Base-by-base conservation (phyloP, 2,888 invertebrate species). In the Ormyrus labotus region DNA sequence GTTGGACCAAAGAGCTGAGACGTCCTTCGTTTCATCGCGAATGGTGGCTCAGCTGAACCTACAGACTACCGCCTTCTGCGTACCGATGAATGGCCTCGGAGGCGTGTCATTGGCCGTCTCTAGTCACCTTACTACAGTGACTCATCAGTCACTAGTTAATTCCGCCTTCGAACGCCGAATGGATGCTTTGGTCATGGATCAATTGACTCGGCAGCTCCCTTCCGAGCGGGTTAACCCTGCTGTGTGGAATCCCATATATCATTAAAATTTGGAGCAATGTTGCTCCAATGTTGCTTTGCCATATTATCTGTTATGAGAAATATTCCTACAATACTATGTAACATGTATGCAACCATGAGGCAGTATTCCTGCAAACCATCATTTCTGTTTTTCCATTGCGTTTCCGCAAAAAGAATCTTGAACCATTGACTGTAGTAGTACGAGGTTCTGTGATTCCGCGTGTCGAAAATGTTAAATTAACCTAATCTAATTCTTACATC, bases 1-100 rank as follows among this genome's bases (percentile, higher is more conserved):
- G 6, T 51, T 57, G 7, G 76, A 76, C 13, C 58, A 47, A 5
- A 61, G 60, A 8, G 67, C 76, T 0, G 68, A 76, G n/a, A n/a
- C 53, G 2, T 61, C 61, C 10, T 70, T 77, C 10, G 19, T 77
- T 1, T 64, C 74, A 10, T 8, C 34, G 9, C 53, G 55, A 3
- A 6, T 74, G 74, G 55, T 53, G 58, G 13, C 13, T 7, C 58
- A 58, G n/a, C 58, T 58, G 3, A 58, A 58, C 13, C n/a, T n/a
- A 13, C 58, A 2, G 58, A 58, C 58, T 13, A 58, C 58, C 13
- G 9, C 57, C 10, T 11, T 58, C 6, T 13, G 13, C 58, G 13
- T 58, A 58, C 58, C 58, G 4, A 58, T 58, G 58, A 58, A 0
- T 0, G 58, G 58, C 6, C 11, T 58, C 13, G 58, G 58, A 58